Evolutionary conservation across 1,140 invertebrate species (phyloP), one percentile per base, ranked within the genome.

Genomic region (Chelonus insularis): DNA sequence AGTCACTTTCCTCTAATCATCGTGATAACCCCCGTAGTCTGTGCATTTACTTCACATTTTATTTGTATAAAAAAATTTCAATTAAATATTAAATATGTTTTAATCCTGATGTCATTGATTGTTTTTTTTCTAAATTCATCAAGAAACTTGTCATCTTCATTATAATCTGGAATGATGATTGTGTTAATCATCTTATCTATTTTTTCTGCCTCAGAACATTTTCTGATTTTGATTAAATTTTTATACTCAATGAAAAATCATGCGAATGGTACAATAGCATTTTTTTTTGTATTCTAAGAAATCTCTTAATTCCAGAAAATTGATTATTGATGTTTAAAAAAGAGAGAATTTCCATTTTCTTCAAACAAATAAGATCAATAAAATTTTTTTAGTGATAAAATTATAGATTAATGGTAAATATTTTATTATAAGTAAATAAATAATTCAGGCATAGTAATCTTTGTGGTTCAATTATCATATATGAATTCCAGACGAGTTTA

Each of bases 1-100:
- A 69, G 68, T 70, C 69, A 68, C 57, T 67, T 55, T 37, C 34
- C 21, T 37, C 14, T 29, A 55, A 55, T 55, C 51, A 9, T 55
- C 21, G 1, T 39, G 51, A 55, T 55, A 55, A 55, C 51, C 36
- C 36, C 34, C 3, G 34, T 39, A 12, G 23, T 51, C n/a, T 32
- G 9, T 18, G 23, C 23, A 18, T 20, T 36, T 39, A 18, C 18
- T 16, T 23, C n/a, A 25, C 14, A 14, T 5, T n/a, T 21, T 39
- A 32, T 55, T 55, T 39, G 6, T 21, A 18, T 11, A 39, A 11
- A 39, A 55, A 55, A 20, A n/a, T 23, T 39, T 55, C 16, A 43
- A 16, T 16, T 6, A 6, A 43, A 34, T 8, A 11, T 34, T 16
- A 16, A 8, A 4, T 8, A 16, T 16, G 7, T 37, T 37, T 37